Percentiles rank a stretch among this genome's conserved stretches.
Conservation (phyloP, 2,797 vertebrate species). For the Chiloscyllium punctatum region DNA sequence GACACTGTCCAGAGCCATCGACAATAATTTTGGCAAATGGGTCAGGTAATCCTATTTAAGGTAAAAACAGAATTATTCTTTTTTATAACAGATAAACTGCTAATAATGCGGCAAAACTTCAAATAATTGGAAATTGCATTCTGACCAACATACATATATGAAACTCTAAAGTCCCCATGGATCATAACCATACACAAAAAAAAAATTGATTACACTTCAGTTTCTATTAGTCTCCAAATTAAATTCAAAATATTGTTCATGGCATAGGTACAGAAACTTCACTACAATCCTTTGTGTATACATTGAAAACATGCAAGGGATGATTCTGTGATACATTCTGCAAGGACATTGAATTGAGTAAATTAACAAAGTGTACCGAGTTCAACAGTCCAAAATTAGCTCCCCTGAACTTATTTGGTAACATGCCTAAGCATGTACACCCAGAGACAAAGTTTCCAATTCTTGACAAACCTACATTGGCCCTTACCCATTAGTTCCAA, state of each 20-base stretch:
- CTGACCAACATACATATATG: background rate
- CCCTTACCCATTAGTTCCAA: background rate
- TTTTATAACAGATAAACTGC: background rate
- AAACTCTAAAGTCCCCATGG: background rate
- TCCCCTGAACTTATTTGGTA: background rate
- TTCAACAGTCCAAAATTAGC: background rate
- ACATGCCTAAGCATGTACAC: background rate
- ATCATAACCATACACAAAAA: background rate
- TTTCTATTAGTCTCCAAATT: background rate
- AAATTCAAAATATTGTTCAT: background rate
- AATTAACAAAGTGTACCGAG: background rate
- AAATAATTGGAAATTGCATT: background rate
- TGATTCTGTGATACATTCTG: background rate
- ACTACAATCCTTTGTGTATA: background rate
- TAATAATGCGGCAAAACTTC: background rate
- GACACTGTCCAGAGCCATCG: conserved; percentile 95
- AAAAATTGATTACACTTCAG: background rate
- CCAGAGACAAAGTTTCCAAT: background rate
- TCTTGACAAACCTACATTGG: background rate
- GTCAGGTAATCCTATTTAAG: conserved; percentile 79
- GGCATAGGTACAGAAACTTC: background rate
- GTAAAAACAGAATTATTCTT: conserved; percentile 37
- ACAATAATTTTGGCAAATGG: conserved; percentile 96
- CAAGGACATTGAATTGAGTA: background rate
- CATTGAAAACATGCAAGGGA: background rate